Base-by-base conservation (phyloP, 1,140 invertebrate species). In the Daktulosphaira vitifoliae region DNA sequence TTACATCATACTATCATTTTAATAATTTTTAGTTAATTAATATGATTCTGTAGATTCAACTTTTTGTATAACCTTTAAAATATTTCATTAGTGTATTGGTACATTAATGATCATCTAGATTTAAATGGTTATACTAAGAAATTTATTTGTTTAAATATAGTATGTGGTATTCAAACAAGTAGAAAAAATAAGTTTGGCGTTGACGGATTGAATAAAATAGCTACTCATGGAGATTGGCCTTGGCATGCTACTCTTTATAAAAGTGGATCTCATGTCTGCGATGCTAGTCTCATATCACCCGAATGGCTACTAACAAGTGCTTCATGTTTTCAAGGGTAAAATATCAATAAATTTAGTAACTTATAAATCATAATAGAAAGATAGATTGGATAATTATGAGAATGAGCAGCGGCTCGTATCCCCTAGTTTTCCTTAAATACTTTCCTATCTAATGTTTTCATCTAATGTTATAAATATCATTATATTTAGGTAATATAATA, bases 211-310 rank as follows among this genome's bases (percentile, higher is more conserved):
- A 77, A 79, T 37, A 87, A 88, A 72, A 84, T 85, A 72, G 80
- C 87, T 4, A 77, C 77, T 3, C 84, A 85, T 2, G 87, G 87
- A 2, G 87, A 92, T 71, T 94, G 90, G 90, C 91, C 91, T 15
- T 94, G 90, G 90, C 84, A 92, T 72, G 87, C 84, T 15, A 83
- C 87, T 7, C 78, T 94, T 0, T 83, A 90, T 68, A 87, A 90
- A 70, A 82, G 90, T 71, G 85, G 89, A 67, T 82, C 87, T 38
- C 90, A 94, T 71, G 85, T 89, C 8, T 94, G 91, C 73, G 91
- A 94, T 73, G 91, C 85, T 1, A 89, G 88, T 7, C 77, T 94
- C 3, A 77, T 88, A 1, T 84, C 88, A 7, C 78, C 83, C 1
- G 82, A 84, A 65, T 93, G 90, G 90, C 78, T 94, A 1, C 76